These are phyloP conservation scores for Ambastaia sidthimunki DNA, from an alignment of 2,797 vertebrate genomes.

Conservation along the genomic window DNA sequence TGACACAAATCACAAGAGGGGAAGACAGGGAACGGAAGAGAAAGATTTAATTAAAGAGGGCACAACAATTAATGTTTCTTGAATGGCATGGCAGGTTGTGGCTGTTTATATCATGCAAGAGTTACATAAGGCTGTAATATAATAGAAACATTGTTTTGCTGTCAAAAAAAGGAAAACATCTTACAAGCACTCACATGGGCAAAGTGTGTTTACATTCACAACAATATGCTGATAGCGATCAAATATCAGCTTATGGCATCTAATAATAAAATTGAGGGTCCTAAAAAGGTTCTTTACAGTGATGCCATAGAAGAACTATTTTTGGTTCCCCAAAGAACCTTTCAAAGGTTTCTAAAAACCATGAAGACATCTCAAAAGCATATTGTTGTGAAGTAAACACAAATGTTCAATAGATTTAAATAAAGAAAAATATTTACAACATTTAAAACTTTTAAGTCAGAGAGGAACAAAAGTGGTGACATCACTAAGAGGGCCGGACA, in stretches of 20 bases:
- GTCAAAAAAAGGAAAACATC: neutral
- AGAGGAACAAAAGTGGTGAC: neutral
- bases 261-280: no score
- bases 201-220: neutral
- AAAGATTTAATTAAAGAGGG: slow-evolving; percentile 23
- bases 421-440: neutral
- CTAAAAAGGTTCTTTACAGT: no score
- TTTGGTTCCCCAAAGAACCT: no score
- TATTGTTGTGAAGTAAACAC: no score
- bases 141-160: slow-evolving; percentile 14
- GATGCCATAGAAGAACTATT: no score
- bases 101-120: slow-evolving; percentile 34
- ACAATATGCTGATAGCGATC: neutral
- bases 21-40: neutral
- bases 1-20: slow-evolving; percentile 4
- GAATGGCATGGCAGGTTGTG: neutral
- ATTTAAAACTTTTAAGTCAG: neutral
- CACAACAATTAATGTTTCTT: slow-evolving; percentile 21
- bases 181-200: neutral
- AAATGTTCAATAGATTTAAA: no score
- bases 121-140: slow-evolving; percentile 11
- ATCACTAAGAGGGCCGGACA: neutral
- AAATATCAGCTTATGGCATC: neutral
- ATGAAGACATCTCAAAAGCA: no score
- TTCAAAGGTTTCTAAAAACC: no score